Conservation (phyloP, 1,140 invertebrate species). For the Orchesella cincta region DNA sequence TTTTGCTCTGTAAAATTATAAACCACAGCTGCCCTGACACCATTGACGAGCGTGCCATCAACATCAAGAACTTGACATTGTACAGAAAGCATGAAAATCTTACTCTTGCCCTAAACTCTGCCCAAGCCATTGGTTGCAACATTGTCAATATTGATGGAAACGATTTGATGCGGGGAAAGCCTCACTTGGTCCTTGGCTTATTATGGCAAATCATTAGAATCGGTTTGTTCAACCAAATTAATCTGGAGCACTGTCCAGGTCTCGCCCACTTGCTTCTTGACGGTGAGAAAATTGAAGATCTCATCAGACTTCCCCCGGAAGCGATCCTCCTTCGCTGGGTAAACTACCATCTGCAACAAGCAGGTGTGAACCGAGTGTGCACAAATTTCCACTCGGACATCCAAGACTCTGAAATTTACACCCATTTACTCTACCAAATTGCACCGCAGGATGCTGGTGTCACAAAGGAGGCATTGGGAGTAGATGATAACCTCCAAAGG, state of each 20-base stretch:
- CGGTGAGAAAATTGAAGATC: slow-evolving; percentile 90
- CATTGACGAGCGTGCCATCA: slow-evolving; percentile 97
- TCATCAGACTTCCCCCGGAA: slow-evolving; percentile 93
- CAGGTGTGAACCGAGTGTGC: slow-evolving; percentile 78
- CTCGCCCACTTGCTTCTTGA: slow-evolving; percentile 83
- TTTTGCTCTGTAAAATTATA: slow-evolving; percentile 97
- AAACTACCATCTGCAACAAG: slow-evolving; percentile 91
- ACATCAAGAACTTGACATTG: slow-evolving; percentile 92
- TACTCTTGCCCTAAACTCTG: slow-evolving; percentile 89
- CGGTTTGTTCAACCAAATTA: slow-evolving; percentile 97
- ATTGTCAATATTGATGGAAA: slow-evolving; percentile 98
- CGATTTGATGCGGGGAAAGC: slow-evolving; percentile 89
- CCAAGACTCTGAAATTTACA: slow-evolving; percentile 93
- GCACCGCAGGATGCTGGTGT: slow-evolving; percentile 83
- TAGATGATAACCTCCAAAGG: slow-evolving; percentile 73
- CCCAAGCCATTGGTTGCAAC: slow-evolving; percentile 96
- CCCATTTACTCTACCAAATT: slow-evolving; percentile 91
- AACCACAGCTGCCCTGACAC: slow-evolving; percentile 98
- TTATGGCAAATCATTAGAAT: slow-evolving; percentile 99
- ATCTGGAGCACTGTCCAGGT: slow-evolving; percentile 92
- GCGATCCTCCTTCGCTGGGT: slow-evolving; percentile 96
- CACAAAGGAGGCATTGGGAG: slow-evolving; percentile 77
- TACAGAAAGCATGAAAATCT: slow-evolving; percentile 97
- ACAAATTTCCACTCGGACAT: slow-evolving; percentile 95
- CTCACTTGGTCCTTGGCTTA: slow-evolving; percentile 92